phyloP scores from a whole-genome alignment of 2,113 vertebrate genomes.

The Tautogolabrus adspersus region DNA sequence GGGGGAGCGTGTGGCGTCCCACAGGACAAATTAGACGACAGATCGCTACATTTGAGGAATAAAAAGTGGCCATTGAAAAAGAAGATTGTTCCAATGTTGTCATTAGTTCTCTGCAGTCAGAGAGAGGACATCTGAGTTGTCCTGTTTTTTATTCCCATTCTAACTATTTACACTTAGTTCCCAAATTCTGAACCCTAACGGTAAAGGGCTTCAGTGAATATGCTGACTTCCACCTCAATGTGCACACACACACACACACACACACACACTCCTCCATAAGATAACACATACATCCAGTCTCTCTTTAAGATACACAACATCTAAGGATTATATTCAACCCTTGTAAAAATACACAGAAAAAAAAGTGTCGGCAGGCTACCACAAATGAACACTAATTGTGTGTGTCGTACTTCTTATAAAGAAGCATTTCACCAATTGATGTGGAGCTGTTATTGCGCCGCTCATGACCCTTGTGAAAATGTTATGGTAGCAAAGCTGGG shows the following conservation, averaged over 20 bases:
- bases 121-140: conserved; percentile 50
- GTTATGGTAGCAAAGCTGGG: conserved; percentile 77
- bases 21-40: conserved; percentile 73
- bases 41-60: conserved; percentile 71
- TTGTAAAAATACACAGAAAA: conserved; percentile 69
- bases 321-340: conserved; percentile 47
- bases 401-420: conserved; percentile 79
- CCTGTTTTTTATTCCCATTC: conserved; percentile 8
- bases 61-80: conserved; percentile 75
- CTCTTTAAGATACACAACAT: conserved; percentile 39
- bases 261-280: conserved; percentile 7
- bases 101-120: conserved; percentile 73
- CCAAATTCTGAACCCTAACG: too few relatives aligned
- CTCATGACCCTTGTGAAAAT: conserved; percentile 81
- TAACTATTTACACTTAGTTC: too few relatives aligned
- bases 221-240: too few relatives aligned
- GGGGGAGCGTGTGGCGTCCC: conserved; percentile 68
- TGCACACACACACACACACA: too few relatives aligned
- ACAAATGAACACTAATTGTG: conserved; percentile 77
- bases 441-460: conserved; percentile 73
- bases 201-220: neutral
- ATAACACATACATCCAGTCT: conserved; percentile 13
- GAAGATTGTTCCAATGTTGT: conserved; percentile 81
- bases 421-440: conserved; percentile 76
- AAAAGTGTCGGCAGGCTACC: conserved; percentile 50